Conservation (phyloP, 23 tunicate species). For the Aplidium turbinatum region DNA sequence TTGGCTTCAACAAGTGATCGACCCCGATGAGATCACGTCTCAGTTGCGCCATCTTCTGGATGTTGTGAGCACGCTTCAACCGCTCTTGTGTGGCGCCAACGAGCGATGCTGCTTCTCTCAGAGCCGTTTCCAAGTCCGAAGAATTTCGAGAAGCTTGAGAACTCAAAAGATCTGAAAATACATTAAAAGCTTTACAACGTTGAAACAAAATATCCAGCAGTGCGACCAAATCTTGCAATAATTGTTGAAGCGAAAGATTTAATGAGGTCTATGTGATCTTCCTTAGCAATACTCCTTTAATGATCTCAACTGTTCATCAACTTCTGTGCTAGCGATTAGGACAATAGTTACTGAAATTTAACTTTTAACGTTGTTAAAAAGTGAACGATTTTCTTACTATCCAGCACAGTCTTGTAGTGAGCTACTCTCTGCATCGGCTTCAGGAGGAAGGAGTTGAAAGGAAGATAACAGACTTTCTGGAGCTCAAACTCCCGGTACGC, state of each 20-base stretch:
- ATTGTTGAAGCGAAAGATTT: no score
- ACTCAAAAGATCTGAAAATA: slow-evolving; percentile 3
- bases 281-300: no score
- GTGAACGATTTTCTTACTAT: slow-evolving; percentile 53
- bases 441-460: slow-evolving; percentile 81
- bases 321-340: no score
- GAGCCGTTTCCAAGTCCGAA: slow-evolving; percentile 34
- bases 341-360: no score
- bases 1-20: slow-evolving; percentile 49
- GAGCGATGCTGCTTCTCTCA: slow-evolving; percentile 37
- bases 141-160: slow-evolving; percentile 2
- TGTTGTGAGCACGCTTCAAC: slow-evolving; percentile 64
- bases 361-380: no score
- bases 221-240: no score
- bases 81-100: slow-evolving; percentile 47
- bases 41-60: slow-evolving; percentile 91
- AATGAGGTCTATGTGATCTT: no score
- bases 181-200: no score
- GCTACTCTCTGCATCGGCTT: slow-evolving; percentile 89
- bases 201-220: no score
- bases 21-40: slow-evolving; percentile 96
- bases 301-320: no score
- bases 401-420: slow-evolving; percentile 68
- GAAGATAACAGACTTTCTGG: slow-evolving; percentile 91
- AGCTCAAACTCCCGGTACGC: slow-evolving; percentile 86